Base-by-base conservation (phyloP, 2,888 invertebrate genomes). In the Mythimna ferrago region DNA sequence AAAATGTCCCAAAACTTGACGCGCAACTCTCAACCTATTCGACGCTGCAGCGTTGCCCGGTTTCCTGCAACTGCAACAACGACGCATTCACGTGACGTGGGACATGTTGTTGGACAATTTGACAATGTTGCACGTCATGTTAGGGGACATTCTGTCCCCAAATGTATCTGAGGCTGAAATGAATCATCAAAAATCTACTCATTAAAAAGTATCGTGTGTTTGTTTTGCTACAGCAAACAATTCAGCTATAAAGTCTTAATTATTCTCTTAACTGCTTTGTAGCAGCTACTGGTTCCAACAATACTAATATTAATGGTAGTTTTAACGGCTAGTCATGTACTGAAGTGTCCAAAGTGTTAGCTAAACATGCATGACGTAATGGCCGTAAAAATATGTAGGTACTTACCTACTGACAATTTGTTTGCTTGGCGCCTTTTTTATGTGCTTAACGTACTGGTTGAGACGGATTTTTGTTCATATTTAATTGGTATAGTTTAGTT, bases 301-400 rank as follows among this genome's bases (percentile, higher is more conserved):
- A 66, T 68, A 44, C 64, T 66, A 44, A 56, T 69, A 48, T 72
- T 68, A 72, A 83, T 73, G 57, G 56, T 35, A 44, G 11, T 26
- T 73, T 66, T 84, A 73, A 82, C 58, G 76, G 71, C 44, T 35
- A 11, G 19, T 35, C 56, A 66, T 84, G 66, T 65, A 54, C 66
- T 66, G 71, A 6, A 61, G 58, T 65, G 26, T 53, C 56, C 63
- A 58, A 83, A 72, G 58, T 71, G 64, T 75, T 72, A 53, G 60
- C 57, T 76, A 63, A 81, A 74, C 56, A 58, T 66, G 63, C 6
- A 53, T 78, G 66, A 70, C 71, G 82, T 82, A 21, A 78, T 48
- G 21, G 38, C 53, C n/a, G 32, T 82, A 57, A 67, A 82, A 78
- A 67, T 66, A 82, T 53, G 48, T n/a, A n/a, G n/a, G n/a, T 35